phyloP scores from a whole-genome alignment of 2,797 vertebrate genomes.

The Psittacula derbiana region DNA sequence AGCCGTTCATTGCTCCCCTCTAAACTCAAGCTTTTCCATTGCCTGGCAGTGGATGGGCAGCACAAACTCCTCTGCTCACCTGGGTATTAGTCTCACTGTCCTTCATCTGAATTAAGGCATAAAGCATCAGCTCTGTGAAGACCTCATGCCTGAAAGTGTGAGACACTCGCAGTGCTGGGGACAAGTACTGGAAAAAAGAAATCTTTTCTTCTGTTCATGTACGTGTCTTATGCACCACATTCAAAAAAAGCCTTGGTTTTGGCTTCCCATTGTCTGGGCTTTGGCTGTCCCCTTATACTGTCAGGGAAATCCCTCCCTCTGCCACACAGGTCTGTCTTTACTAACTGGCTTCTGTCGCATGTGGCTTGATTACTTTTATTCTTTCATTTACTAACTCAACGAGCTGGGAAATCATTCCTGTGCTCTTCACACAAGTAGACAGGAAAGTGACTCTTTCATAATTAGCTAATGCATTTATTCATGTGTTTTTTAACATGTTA shows the following conservation, averaged over 20 bases:
- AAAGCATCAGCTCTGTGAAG: neutral
- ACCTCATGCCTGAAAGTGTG: neutral
- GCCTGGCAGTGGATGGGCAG: neutral
- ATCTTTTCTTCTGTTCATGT: neutral
- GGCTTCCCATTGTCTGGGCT: neutral
- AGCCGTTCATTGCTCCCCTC: neutral
- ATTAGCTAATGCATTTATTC: conserved; percentile 31
- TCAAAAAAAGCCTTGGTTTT: neutral
- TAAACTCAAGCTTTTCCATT: neutral
- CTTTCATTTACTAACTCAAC: conserved; percentile 33
- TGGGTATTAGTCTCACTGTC: too few relatives aligned
- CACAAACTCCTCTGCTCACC: rapidly evolving
- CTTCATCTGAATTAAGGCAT: neutral
- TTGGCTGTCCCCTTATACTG: neutral
- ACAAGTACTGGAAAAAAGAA: neutral
- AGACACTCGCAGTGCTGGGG: neutral
- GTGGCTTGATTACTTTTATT: neutral
- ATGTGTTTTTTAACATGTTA: neutral
- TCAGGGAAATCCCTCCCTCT: neutral
- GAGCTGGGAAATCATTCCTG: conserved; percentile 36
- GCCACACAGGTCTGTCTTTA: neutral
- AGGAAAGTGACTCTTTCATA: neutral
- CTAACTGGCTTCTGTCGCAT: neutral
- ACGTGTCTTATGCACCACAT: neutral
- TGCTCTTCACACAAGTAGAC: neutral